These are phyloP conservation scores for Oscheius sp. DNA, from an alignment of 2,888 invertebrate species.

Conservation along the genomic window DNA sequence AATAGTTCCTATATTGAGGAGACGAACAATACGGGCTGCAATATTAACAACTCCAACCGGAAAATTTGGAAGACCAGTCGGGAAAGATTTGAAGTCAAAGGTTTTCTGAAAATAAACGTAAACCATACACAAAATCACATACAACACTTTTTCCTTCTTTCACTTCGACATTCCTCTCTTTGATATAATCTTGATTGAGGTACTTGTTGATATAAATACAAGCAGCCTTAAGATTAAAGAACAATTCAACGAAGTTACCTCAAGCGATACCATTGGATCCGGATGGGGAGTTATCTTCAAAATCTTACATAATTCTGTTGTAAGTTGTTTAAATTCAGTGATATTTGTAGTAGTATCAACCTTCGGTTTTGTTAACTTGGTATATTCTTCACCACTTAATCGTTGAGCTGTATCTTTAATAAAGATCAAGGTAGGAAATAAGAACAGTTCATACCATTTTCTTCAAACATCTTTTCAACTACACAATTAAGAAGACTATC, in stretches of 20 bases:
- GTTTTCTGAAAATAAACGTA: constrained; percentile 28
- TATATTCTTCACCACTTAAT: constrained; percentile 9
- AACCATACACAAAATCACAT: neutral
- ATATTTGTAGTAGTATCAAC: neutral
- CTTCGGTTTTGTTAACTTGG: neutral
- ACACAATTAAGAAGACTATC: constrained; percentile 45
- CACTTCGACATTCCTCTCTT: constrained; percentile 30
- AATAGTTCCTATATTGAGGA: constrained; percentile 85
- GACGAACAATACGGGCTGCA: constrained; percentile 81
- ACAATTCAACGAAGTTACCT: constrained; percentile 1
- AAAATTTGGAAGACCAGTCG: constrained; percentile 44
- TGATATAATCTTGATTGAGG: constrained; percentile 37
- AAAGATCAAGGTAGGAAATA: neutral
- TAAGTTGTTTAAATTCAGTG: constrained; percentile 29
- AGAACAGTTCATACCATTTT: constrained; percentile 34
- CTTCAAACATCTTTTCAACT: constrained; percentile 41
- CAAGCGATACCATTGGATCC: constrained; percentile 34
- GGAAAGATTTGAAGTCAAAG: constrained; percentile 50
- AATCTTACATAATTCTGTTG: constrained; percentile 39
- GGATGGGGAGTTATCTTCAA: constrained; percentile 45
- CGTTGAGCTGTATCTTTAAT: constrained; percentile 18
- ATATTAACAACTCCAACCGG: constrained; percentile 42
- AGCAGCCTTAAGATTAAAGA: constrained; percentile 35
- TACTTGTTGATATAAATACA: constrained; percentile 48
- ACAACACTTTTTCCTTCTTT: constrained; percentile 18